phyloP scores from a whole-genome alignment of 35 echinoderm and acorn worm genomes.

The Lytechinus pictus region DNA sequence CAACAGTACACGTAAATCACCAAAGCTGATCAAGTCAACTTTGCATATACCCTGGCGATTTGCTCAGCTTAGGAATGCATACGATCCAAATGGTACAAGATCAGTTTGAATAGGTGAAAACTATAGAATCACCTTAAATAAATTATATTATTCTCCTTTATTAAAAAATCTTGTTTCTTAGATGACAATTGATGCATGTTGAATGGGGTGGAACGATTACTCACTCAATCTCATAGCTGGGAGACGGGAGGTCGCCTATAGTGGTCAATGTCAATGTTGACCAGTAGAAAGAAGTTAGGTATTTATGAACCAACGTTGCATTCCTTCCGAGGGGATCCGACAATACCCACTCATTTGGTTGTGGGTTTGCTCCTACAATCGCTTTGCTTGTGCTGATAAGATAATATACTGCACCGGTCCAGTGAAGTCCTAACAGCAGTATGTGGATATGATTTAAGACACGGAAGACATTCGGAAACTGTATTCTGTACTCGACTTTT shows the following conservation, averaged over 20 bases:
- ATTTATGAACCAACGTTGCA: constrained; percentile 57
- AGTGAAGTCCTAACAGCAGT: constrained; percentile 71
- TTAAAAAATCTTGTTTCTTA: too few relatives aligned
- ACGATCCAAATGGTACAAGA: too few relatives aligned
- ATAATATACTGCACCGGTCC: constrained; percentile 67
- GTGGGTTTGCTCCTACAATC: constrained; percentile 31
- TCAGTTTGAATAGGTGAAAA: too few relatives aligned
- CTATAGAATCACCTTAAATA: too few relatives aligned
- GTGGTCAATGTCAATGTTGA: constrained; percentile 82
- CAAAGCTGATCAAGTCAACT: too few relatives aligned
- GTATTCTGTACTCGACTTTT: constrained; percentile 59
- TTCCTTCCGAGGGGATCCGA: constrained; percentile 52
- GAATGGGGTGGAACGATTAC: constrained; percentile 2
- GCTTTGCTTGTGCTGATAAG: constrained; percentile 49
- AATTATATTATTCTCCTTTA: too few relatives aligned
- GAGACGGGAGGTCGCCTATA: constrained; percentile 76
- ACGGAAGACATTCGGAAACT: constrained; percentile 73
- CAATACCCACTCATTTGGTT: constrained; percentile 60
- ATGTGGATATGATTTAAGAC: constrained; percentile 70
- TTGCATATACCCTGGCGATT: too few relatives aligned
- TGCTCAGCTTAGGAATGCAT: too few relatives aligned
- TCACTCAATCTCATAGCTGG: constrained; percentile 68
- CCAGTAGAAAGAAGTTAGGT: constrained; percentile 84
- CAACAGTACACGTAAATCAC: too few relatives aligned
- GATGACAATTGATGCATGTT: too few relatives aligned